These are phyloP conservation scores for Characodon lateralis DNA, from an alignment of 2,797 vertebrate species.

Conservation along the genomic window DNA sequence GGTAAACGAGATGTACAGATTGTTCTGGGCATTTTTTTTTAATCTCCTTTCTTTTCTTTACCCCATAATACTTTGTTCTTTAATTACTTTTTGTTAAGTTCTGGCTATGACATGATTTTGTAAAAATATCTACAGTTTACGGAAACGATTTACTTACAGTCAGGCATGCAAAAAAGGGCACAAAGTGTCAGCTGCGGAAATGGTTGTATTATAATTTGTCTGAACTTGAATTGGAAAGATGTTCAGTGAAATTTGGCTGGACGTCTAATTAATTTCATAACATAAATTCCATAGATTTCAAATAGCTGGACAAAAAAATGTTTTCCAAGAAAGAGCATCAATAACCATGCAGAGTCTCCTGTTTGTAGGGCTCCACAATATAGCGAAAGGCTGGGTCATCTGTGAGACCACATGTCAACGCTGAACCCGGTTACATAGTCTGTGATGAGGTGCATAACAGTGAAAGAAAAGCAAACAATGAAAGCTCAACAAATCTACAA, in stretches of 20 bases:
- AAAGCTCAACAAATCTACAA: not conserved
- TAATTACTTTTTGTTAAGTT: constrained; percentile 2
- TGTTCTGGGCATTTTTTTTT: not conserved
- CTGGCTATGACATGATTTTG: not conserved
- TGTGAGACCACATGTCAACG: not conserved
- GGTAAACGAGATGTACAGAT: not conserved
- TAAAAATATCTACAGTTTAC: constrained; percentile 1
- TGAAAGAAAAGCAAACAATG: not conserved
- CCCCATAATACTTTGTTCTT: not conserved
- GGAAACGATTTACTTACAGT: constrained; percentile 4
- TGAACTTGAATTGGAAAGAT: not conserved
- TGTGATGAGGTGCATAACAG: not conserved
- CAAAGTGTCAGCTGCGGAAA: constrained; percentile 2
- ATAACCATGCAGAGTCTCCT: constrained; percentile 17
- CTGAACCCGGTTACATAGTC: not conserved
- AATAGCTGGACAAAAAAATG: not conserved
- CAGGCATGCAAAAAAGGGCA: constrained; percentile 7
- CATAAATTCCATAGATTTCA: not conserved
- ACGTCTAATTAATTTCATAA: not conserved
- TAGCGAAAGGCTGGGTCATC: not conserved
- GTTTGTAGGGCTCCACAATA: not conserved
- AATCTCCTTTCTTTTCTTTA: constrained; percentile 7
- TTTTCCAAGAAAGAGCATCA: constrained; percentile 8
- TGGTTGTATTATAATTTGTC: not conserved
- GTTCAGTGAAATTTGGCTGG: not conserved